Conservation (phyloP, 2,888 invertebrate species). For the Adelphocoris suturalis region DNA sequence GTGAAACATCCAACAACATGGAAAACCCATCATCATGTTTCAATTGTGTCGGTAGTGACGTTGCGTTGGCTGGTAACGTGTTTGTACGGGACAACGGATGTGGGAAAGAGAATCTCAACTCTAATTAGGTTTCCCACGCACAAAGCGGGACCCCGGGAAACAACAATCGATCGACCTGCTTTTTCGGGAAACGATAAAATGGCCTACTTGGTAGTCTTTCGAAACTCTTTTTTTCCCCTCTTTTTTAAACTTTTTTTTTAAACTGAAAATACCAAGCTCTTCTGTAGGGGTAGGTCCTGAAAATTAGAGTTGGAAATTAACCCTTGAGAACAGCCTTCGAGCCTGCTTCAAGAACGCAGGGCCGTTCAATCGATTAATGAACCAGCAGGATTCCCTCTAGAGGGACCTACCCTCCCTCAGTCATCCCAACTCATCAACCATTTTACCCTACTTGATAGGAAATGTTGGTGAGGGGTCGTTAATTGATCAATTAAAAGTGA, state of each 20-base stretch:
- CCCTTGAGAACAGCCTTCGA: neutral
- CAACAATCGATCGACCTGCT: too few species aligned
- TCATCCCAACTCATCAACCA: constrained; percentile 13
- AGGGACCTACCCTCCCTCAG: neutral
- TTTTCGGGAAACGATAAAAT: too few species aligned
- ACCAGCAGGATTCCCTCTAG: neutral
- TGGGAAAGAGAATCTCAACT: too few species aligned
- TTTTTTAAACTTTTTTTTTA: neutral
- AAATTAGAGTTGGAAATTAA: constrained; percentile 50
- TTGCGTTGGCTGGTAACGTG: too few species aligned
- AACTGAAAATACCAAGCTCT: neutral
- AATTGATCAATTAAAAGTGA: constrained; percentile 49
- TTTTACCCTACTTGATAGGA: constrained; percentile 37
- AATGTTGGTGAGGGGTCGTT: neutral
- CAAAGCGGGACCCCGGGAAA: too few species aligned
- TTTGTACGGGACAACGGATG: too few species aligned
- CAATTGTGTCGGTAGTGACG: too few species aligned
- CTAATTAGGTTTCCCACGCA: too few species aligned
- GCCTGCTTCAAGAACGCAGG: neutral
- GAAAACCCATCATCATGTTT: too few species aligned
- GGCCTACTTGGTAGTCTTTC: neutral
- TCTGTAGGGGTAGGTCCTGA: neutral
- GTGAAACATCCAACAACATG: too few species aligned
- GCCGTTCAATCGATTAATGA: constrained; percentile 46
- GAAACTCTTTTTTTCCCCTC: neutral